Evolutionary conservation across 2,888 invertebrate species (phyloP), one percentile per base, ranked within the genome.

Genomic region (Melieria omissa): DNA sequence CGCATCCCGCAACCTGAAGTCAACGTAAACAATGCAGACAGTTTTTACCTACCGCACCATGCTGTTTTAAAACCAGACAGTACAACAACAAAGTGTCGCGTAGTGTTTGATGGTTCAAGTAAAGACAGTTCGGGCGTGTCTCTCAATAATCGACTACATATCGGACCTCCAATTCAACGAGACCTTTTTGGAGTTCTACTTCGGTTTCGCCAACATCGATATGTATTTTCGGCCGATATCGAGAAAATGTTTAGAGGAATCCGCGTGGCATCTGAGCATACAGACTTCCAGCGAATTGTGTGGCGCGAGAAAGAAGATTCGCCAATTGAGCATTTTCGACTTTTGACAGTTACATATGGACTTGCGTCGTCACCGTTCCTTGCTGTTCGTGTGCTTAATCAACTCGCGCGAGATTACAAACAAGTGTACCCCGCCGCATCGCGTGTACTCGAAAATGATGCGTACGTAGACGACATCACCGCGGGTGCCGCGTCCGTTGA

Each of bases 11-110:
- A 58, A 7, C 9, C 57, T 42, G 67, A 76, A 55, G 14, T 69
- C 10, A 47, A 68, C 9, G 2, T 65, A 8, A 65, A 49, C 3
- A 61, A 54, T 14, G 45, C 46, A 7, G 68, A 73, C 8, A 65
- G 65, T 46, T 74, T 73, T 55, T 78, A 76, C 42, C 61, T 75
- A 10, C 66, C 76, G 10, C 73, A 78, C 46, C 76, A 78, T 61
- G 74, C 74, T 7, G 73, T 77, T 4, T 66, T 75, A 4, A 75
- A 74, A 47, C 68, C 75, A 7, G 71, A 70, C 9, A 75, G 76
- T 62, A 65, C 70, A 45, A 52, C 69, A 29, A 68, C 73, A 9
- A 76, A 73, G 65, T 65, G 68, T 46, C 46, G 70, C 44, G 76
- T 76, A 1, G 57, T 63, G 0, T 74, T 73, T 42, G 74, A 75